Percentiles rank a stretch among this genome's conserved stretches.
These are phyloP conservation scores for Dynastes maya DNA, from an alignment of 2,888 invertebrate species.

Conservation along the genomic window DNA sequence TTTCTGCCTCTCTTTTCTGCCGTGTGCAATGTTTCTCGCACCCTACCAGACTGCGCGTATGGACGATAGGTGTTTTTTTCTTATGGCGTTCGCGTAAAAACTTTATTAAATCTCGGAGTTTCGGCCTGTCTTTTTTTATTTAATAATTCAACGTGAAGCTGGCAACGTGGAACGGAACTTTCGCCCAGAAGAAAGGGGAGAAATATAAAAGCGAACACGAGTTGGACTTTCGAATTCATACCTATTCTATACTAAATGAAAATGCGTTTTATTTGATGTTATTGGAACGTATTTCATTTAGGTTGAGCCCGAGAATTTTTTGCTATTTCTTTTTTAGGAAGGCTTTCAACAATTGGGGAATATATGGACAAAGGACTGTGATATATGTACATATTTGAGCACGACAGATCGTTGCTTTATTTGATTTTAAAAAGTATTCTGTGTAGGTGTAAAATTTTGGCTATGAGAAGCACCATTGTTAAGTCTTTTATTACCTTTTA, in stretches of 20 bases:
- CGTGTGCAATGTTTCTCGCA: not conserved
- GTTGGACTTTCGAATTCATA: constrained; percentile 4
- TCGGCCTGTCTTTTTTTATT: constrained; percentile 25
- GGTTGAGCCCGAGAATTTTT: not conserved
- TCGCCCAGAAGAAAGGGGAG: not conserved
- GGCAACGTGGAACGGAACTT: not conserved
- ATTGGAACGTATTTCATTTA: constrained; percentile 10
- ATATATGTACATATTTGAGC: not conserved
- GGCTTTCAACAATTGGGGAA: not conserved
- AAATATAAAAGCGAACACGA: not conserved
- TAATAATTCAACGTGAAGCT: constrained; percentile 19
- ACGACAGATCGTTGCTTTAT: not conserved
- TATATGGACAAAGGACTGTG: not conserved
- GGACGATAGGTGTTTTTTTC: constrained; percentile 13
- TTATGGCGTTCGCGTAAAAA: constrained; percentile 8
- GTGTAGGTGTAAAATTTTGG: too few species aligned
- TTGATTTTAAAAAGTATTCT: not conserved
- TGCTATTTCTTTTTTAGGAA: not conserved
- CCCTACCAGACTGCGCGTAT: not conserved
- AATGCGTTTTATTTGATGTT: constrained; percentile 12
- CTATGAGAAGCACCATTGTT: too few species aligned
- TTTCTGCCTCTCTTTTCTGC: not conserved
- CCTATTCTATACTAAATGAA: not conserved
- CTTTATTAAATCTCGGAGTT: constrained; percentile 33
- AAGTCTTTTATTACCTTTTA: too few species aligned